These are phyloP conservation scores for Spilosoma lubricipeda DNA, from an alignment of 2,888 invertebrate species.

Conservation along the genomic window DNA sequence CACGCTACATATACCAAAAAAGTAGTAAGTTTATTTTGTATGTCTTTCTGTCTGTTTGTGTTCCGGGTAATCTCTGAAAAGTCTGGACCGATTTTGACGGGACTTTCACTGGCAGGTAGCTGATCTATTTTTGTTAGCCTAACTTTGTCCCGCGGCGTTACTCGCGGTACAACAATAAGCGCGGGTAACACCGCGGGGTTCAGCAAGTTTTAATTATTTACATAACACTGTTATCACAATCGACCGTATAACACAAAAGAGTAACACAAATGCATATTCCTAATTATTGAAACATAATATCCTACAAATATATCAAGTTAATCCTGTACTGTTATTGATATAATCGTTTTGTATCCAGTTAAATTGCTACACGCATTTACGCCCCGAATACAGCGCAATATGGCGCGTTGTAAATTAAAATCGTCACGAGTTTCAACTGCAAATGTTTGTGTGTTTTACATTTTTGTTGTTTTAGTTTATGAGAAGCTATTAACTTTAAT, in stretches of 20 bases:
- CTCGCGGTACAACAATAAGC: too few relatives aligned
- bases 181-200: too few relatives aligned
- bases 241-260: not conserved
- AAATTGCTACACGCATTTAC: not conserved
- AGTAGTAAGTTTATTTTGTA: too few relatives aligned
- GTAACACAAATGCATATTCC: not conserved
- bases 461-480: not conserved
- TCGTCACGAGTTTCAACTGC: not conserved
- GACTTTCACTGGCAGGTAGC: too few relatives aligned
- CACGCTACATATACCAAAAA: too few relatives aligned
- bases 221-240: too few relatives aligned
- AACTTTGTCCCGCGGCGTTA: too few relatives aligned
- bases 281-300: constrained; percentile 1
- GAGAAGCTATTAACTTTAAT: not conserved
- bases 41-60: too few relatives aligned
- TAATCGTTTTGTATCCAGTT: not conserved
- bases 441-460: not conserved
- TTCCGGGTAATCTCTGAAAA: too few relatives aligned
- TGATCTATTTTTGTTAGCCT: too few relatives aligned
- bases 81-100: too few relatives aligned
- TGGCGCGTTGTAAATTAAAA: constrained; percentile 1
- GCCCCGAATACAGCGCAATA: not conserved
- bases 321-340: not conserved
- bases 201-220: too few relatives aligned
- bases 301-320: not conserved